Conservation (phyloP, 2,113 vertebrate species). For the Numida meleagris region DNA sequence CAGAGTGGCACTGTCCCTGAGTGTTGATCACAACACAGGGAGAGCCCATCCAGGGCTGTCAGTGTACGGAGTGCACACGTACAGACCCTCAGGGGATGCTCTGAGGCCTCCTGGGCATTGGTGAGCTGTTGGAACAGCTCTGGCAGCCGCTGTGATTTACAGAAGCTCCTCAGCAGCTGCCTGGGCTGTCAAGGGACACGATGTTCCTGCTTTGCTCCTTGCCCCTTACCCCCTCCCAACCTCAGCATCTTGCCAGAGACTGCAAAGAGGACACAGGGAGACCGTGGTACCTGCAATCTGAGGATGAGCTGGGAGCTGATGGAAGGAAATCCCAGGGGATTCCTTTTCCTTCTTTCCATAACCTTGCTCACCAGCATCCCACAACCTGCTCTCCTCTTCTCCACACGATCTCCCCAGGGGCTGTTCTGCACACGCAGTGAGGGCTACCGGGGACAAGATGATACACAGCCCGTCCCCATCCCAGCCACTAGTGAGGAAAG, state of each 20-base stretch:
- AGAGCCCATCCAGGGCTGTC: not conserved
- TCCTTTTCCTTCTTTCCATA: not conserved
- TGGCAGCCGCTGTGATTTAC: not conserved
- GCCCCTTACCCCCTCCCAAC: not conserved
- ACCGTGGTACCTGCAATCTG: not conserved
- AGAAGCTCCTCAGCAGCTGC: not conserved
- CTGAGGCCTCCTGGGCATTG: rapidly evolving
- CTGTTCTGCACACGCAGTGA: not conserved
- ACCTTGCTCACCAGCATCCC: not conserved
- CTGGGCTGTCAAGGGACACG: rapidly evolving
- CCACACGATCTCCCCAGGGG: rapidly evolving
- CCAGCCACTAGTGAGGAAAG: not conserved
- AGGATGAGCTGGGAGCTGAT: not conserved
- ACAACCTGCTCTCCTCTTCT: not conserved
- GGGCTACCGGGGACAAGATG: not conserved
- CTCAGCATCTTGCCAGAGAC: not conserved
- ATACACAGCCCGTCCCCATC: not conserved
- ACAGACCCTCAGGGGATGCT: not conserved
- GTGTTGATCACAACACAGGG: not conserved
- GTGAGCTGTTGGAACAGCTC: not conserved
- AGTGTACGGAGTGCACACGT: not conserved
- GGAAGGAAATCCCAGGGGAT: not conserved
- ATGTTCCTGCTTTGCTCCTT: not conserved
- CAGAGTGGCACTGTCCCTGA: not conserved
- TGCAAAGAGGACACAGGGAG: not conserved